Conservation (phyloP, 2,888 invertebrate genomes). For the Phengaris alcon region DNA sequence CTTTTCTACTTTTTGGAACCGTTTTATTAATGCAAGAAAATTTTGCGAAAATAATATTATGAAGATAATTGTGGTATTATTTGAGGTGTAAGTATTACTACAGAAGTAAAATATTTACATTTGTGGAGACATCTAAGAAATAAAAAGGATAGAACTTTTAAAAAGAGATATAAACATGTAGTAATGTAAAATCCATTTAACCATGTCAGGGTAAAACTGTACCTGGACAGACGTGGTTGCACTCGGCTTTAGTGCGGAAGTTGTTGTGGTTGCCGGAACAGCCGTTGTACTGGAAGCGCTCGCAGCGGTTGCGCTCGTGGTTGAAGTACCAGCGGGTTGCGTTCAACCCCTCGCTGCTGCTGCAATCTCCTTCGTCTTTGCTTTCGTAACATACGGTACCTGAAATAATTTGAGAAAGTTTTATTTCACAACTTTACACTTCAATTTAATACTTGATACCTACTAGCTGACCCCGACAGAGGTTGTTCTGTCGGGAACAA, state of each 20-base stretch:
- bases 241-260: conserved; percentile 88
- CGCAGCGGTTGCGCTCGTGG: conserved; percentile 86
- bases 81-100: too few species aligned
- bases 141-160: not conserved
- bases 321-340: conserved; percentile 87
- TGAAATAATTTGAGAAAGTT: conserved; percentile 43
- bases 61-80: too few species aligned
- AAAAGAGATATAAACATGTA: not conserved
- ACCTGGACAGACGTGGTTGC: conserved; percentile 90
- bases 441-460: too few species aligned
- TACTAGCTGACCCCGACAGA: too few species aligned
- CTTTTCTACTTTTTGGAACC: too few species aligned
- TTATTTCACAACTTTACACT: too few species aligned
- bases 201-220: not conserved
- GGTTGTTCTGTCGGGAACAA: too few species aligned
- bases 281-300: conserved; percentile 83
- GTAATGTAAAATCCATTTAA: not conserved
- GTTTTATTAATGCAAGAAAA: too few species aligned
- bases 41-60: too few species aligned
- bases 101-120: not conserved
- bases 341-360: conserved; percentile 57
- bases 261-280: conserved; percentile 91
- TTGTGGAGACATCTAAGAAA: not conserved
- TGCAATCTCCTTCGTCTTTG: conserved; percentile 81
- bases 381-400: conserved; percentile 90